Percentiles rank a stretch among this genome's conserved stretches.
phyloP scores from a whole-genome alignment of 2,888 invertebrate species.

The Stomorhina lunata region DNA sequence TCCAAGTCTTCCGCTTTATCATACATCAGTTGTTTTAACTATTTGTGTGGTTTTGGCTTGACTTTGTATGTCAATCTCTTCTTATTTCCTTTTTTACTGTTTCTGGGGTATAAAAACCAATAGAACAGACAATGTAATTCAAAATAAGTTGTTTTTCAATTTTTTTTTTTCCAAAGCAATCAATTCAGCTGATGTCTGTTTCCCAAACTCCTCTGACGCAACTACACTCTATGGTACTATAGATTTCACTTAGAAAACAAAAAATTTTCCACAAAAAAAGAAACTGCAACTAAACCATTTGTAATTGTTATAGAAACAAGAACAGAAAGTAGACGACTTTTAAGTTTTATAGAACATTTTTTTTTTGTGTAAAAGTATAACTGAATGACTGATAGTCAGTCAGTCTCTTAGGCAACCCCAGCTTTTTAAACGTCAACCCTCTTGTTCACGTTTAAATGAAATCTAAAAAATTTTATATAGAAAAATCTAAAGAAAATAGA shows the following conservation, averaged over 20 bases:
- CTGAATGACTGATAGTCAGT: constrained; percentile 11
- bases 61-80: constrained; percentile 6
- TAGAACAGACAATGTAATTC: not conserved
- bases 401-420: not conserved
- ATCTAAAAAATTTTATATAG: not conserved
- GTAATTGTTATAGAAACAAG: constrained; percentile 34
- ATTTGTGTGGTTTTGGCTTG: not conserved
- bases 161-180: no score
- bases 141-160: constrained; percentile 2
- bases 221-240: no score
- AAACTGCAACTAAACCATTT: constrained; percentile 39
- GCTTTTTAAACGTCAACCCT: not conserved
- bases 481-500: not conserved
- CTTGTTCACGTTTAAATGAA: not conserved
- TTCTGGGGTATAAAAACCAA: not conserved
- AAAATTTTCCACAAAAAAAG: not conserved
- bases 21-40: not conserved
- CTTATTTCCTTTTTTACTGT: no score
- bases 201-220: not conserved
- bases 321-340: not conserved
- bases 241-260: not conserved
- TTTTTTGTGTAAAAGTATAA: not conserved
- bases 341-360: constrained; percentile 17
- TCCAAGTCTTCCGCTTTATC: no score
- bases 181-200: constrained; percentile 19